A percentile compares a stretch with the other conserved stretches of the same genome.
Conservation (phyloP, 2,888 invertebrate genomes). For the Mayetiola destructor region DNA sequence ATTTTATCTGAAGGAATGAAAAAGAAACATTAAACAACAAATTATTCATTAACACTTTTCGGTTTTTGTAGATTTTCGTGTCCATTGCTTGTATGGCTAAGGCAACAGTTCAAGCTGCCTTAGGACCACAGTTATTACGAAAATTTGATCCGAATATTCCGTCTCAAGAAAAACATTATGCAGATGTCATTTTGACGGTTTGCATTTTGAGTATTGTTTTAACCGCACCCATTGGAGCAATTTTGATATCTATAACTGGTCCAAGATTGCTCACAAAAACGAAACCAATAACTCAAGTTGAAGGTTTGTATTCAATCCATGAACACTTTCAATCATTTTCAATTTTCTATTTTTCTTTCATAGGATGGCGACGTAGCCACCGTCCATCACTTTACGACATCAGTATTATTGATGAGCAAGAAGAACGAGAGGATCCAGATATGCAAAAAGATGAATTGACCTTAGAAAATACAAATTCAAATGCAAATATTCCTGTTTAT, state of each 20-base stretch:
- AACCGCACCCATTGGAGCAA: conserved; percentile 72
- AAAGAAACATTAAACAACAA: too few relatives aligned
- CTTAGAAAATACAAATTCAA: conserved; percentile 30
- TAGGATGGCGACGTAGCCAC: conserved; percentile 65
- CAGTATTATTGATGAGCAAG: conserved; percentile 72
- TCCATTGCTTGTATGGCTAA: conserved; percentile 90
- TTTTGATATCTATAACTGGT: conserved; percentile 65
- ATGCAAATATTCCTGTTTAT: conserved; percentile 23
- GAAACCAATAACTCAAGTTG: conserved; percentile 48
- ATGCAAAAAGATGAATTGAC: conserved; percentile 28
- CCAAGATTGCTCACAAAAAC: conserved; percentile 65
- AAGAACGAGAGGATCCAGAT: conserved; percentile 45
- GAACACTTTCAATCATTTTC: background rate
- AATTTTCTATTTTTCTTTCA: conserved; percentile 14
- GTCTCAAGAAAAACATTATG: conserved; percentile 44
- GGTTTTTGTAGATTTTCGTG: conserved; percentile 50
- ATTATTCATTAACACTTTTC: background rate
- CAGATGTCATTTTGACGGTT: conserved; percentile 56
- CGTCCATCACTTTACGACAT: conserved; percentile 74
- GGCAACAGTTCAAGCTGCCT: conserved; percentile 90
- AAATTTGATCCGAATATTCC: conserved; percentile 34
- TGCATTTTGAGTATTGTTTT: conserved; percentile 70
- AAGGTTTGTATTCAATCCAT: conserved; percentile 36
- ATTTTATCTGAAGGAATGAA: background rate
- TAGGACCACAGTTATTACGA: conserved; percentile 63